Percentiles rank a stretch among this genome's conserved stretches.
These are phyloP conservation scores for Anaspis maculata DNA, from an alignment of 2,888 invertebrate genomes.

Conservation along the genomic window DNA sequence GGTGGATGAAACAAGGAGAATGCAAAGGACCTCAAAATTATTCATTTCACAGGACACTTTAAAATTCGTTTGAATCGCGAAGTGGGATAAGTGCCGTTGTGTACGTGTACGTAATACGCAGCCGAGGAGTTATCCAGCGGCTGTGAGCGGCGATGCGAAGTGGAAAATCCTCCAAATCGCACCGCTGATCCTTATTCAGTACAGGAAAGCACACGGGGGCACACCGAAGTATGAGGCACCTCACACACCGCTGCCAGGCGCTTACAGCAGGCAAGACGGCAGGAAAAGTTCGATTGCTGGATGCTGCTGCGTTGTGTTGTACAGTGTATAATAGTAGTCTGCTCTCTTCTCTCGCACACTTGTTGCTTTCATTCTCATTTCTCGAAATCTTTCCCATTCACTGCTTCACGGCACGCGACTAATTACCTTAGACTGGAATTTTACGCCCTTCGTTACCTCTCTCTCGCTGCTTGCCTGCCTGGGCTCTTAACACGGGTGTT, in stretches of 20 bases:
- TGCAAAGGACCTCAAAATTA: too few species aligned
- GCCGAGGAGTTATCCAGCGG: conserved; percentile 11
- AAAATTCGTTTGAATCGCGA: conserved; percentile 6
- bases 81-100: conserved; percentile 8
- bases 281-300: too few species aligned
- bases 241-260: too few species aligned
- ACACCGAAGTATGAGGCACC: neutral
- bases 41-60: conserved; percentile 5
- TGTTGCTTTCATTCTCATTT: conserved; percentile 26
- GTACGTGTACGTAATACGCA: conserved; percentile 12
- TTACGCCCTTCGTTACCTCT: conserved; percentile 21
- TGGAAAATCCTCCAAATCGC: conserved; percentile 16
- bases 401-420: conserved; percentile 29
- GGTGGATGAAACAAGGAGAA: too few species aligned
- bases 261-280: too few species aligned
- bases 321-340: too few species aligned
- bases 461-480: too few species aligned
- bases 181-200: conserved; percentile 15
- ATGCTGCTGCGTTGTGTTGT: too few species aligned
- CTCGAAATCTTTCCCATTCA: conserved; percentile 23
- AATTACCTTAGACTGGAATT: conserved; percentile 27
- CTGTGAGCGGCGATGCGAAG: conserved; percentile 11
- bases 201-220: conserved; percentile 6
- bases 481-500: too few species aligned
- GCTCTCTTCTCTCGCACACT: too few species aligned